Percentiles rank a stretch among this genome's conserved stretches.
phyloP scores from a whole-genome alignment of 2,888 invertebrate species.

The Protodeltote pygarga region DNA sequence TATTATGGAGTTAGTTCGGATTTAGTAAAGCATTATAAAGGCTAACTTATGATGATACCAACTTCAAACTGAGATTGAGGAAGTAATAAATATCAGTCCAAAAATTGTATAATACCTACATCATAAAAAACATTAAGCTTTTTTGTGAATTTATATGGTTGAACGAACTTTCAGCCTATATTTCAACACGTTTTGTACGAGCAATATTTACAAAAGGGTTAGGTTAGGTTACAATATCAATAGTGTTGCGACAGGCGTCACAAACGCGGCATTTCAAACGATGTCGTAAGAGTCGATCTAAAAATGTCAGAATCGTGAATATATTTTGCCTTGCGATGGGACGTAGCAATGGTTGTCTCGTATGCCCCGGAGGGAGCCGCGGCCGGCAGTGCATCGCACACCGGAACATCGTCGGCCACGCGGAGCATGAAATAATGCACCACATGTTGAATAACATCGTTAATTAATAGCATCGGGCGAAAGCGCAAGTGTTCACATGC shows the following conservation, averaged over 20 bases:
- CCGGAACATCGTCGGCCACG: slow-evolving; percentile 70
- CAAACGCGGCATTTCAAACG: slow-evolving; percentile 69
- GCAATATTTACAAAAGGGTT: slow-evolving; percentile 56
- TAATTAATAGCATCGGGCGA: slow-evolving; percentile 79
- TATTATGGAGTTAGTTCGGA: slow-evolving; percentile 17
- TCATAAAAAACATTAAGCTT: slow-evolving; percentile 10
- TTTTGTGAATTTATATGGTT: slow-evolving; percentile 12
- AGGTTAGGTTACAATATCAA: slow-evolving; percentile 63
- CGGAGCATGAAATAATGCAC: slow-evolving; percentile 78
- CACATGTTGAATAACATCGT: slow-evolving; percentile 80
- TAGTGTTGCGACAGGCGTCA: slow-evolving; percentile 66
- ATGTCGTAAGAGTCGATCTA: slow-evolving; percentile 74
- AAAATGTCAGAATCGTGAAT: slow-evolving; percentile 83
- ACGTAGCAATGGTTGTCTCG: slow-evolving; percentile 51
- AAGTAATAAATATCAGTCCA: slow-evolving; percentile 2
- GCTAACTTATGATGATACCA: slow-evolving; percentile 3
- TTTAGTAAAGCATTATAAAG: slow-evolving; percentile 20
- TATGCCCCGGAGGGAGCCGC: too few species aligned
- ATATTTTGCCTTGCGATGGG: slow-evolving; percentile 67
- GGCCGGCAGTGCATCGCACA: slow-evolving; percentile 49
- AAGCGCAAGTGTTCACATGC: slow-evolving; percentile 83
- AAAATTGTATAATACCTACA: not conserved
- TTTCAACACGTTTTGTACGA: slow-evolving; percentile 36
- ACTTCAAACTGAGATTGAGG: not conserved
- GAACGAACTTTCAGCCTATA: slow-evolving; percentile 31